These are phyloP conservation scores for Incurvaria masculella DNA, from an alignment of 2,888 invertebrate species.

Conservation along the genomic window DNA sequence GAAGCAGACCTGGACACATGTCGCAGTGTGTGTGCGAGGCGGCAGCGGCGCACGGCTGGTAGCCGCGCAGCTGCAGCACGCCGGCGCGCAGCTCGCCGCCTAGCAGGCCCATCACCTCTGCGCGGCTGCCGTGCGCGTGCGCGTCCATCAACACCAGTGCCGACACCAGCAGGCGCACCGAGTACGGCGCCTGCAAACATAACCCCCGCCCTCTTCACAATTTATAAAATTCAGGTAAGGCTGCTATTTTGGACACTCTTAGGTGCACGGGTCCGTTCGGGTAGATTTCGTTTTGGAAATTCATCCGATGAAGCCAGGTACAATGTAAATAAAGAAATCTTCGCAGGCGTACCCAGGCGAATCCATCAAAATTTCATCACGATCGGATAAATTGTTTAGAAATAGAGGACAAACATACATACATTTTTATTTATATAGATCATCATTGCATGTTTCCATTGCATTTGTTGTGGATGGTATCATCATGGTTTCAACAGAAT, in stretches of 20 bases:
- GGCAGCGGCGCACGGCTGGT: conserved; percentile 63
- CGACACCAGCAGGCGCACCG: conserved; percentile 55
- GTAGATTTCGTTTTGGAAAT: too few species aligned
- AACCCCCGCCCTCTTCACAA: not conserved
- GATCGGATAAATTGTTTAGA: too few species aligned
- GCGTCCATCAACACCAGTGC: conserved; percentile 64
- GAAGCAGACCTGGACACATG: conserved; percentile 65
- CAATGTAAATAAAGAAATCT: too few species aligned
- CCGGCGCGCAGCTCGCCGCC: conserved; percentile 52
- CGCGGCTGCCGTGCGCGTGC: conserved; percentile 66
- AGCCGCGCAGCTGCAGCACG: conserved; percentile 43
- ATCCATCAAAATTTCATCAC: too few species aligned
- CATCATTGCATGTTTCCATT: too few species aligned
- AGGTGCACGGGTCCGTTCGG: not conserved
- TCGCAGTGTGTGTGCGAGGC: conserved; percentile 70
- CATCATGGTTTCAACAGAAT: too few species aligned
- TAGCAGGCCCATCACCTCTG: conserved; percentile 72
- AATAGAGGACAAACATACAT: too few species aligned
- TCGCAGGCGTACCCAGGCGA: too few species aligned
- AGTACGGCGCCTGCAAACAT: conserved; percentile 59
- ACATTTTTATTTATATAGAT: too few species aligned
- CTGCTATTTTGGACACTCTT: not conserved
- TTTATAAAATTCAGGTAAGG: not conserved
- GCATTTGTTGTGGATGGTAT: too few species aligned
- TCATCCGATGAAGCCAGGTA: too few species aligned